These are phyloP conservation scores for Drosophila willistoni DNA, from an alignment of 1,140 invertebrate genomes.

Conservation along the genomic window DNA sequence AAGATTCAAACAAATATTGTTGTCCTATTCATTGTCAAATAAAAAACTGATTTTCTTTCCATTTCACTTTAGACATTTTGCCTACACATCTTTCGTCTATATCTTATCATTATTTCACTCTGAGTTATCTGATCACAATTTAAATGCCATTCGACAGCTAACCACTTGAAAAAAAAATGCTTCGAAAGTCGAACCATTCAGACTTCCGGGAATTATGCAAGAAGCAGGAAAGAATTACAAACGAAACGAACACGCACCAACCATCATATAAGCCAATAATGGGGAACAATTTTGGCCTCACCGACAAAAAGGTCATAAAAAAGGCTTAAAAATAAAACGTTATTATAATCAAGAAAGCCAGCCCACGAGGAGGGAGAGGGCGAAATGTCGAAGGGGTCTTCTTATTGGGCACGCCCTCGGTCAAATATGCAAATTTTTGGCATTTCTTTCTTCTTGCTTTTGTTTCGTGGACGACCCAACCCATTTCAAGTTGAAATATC, in stretches of 20 bases:
- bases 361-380: not conserved
- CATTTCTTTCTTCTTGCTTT: not conserved
- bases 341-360: slow-evolving; percentile 53
- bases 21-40: no score
- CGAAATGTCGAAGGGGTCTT: not conserved
- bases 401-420: slow-evolving; percentile 34
- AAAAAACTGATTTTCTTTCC: no score
- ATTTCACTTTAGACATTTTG: no score
- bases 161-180: not conserved
- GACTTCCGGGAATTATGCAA: slow-evolving; percentile 19
- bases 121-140: not conserved
- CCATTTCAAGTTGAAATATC: not conserved
- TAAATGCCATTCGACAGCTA: slow-evolving; percentile 4
- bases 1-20: no score
- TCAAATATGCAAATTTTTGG: slow-evolving; percentile 38
- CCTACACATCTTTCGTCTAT: no score
- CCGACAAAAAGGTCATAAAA: slow-evolving; percentile 9
- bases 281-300: slow-evolving; percentile 16
- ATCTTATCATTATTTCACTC: no score
- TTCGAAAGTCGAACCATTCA: not conserved
- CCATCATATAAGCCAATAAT: slow-evolving; percentile 48
- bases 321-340: slow-evolving; percentile 63
- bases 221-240: not conserved
- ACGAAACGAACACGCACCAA: slow-evolving; percentile 20
- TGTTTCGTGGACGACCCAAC: not conserved